These are phyloP conservation scores for Drosophila sordidula DNA, from an alignment of 2,888 invertebrate genomes.

Conservation along the genomic window DNA sequence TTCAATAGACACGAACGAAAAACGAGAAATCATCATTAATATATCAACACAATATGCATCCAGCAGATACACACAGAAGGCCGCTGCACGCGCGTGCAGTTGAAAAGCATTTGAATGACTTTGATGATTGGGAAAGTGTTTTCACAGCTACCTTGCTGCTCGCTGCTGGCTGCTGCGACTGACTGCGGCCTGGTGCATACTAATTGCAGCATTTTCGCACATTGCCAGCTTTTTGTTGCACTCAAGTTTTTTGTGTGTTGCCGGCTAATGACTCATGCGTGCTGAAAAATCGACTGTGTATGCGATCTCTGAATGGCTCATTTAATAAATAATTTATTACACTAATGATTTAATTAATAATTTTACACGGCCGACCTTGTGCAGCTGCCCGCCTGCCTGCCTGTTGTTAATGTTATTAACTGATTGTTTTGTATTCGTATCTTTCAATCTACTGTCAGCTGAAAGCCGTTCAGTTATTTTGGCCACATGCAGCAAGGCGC, in stretches of 20 bases:
- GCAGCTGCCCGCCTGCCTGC: constrained; percentile 26
- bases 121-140: constrained; percentile 81
- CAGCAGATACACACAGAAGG: constrained; percentile 39
- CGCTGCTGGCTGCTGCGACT: constrained; percentile 12
- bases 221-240: constrained; percentile 53
- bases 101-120: constrained; percentile 77
- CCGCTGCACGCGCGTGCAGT: constrained; percentile 62
- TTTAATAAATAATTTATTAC: constrained; percentile 67
- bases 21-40: constrained; percentile 79
- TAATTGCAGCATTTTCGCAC: constrained; percentile 78
- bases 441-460: constrained; percentile 45
- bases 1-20: constrained; percentile 75
- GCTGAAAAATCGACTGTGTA: constrained; percentile 20
- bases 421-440: constrained; percentile 46
- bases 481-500: constrained; percentile 26
- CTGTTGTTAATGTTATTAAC: constrained; percentile 42
- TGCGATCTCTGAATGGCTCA: constrained; percentile 35
- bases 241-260: background rate
- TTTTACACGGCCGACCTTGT: constrained; percentile 54
- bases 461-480: constrained; percentile 62
- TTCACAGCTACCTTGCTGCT: constrained; percentile 57
- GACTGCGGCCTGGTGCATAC: constrained; percentile 50
- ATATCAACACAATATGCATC: constrained; percentile 75
- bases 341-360: constrained; percentile 75
- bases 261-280: constrained; percentile 63